Evolutionary conservation across 1,140 invertebrate species (phyloP).

Genomic region (Sminthurinus signatus): DNA sequence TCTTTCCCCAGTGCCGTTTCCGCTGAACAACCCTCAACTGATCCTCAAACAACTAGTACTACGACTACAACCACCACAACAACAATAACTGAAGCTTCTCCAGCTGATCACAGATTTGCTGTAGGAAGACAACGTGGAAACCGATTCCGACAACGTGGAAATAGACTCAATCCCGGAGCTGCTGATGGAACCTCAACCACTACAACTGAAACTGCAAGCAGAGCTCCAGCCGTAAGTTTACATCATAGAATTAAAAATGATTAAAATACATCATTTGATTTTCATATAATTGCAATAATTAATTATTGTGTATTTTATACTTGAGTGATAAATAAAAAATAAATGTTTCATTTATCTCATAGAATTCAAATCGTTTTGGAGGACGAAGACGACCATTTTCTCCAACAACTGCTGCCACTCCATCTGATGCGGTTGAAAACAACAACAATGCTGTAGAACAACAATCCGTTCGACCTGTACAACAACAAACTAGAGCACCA

Average conservation of each 20-base stretch:
- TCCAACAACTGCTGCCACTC: conserved; percentile 1
- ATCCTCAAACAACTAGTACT: neutral
- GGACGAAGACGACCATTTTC: conserved; percentile 17
- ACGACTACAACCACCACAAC: conserved; percentile 18
- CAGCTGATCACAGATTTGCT: neutral
- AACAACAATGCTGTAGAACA: neutral
- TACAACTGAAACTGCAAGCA: conserved; percentile 8
- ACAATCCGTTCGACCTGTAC: neutral
- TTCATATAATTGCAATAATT: too few relatives aligned
- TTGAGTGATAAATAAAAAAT: too few relatives aligned
- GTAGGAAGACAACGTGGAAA: neutral
- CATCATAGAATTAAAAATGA: neutral
- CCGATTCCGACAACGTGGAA: conserved; percentile 4
- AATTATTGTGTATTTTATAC: too few relatives aligned
- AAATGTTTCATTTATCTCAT: neutral
- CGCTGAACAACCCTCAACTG: neutral
- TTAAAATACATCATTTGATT: too few relatives aligned
- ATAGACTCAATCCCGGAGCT: neutral
- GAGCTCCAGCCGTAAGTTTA: conserved; percentile 5
- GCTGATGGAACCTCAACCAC: conserved; percentile 3
- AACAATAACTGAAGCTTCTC: conserved; percentile 24
- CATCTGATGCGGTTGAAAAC: neutral
- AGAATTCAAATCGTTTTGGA: conserved; percentile 25
- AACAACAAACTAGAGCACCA: conserved; percentile 10
- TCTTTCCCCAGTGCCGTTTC: conserved; percentile 2